Evolutionary conservation across 2,113 vertebrate species (phyloP).

Genomic region (Eulemur macaco): DNA sequence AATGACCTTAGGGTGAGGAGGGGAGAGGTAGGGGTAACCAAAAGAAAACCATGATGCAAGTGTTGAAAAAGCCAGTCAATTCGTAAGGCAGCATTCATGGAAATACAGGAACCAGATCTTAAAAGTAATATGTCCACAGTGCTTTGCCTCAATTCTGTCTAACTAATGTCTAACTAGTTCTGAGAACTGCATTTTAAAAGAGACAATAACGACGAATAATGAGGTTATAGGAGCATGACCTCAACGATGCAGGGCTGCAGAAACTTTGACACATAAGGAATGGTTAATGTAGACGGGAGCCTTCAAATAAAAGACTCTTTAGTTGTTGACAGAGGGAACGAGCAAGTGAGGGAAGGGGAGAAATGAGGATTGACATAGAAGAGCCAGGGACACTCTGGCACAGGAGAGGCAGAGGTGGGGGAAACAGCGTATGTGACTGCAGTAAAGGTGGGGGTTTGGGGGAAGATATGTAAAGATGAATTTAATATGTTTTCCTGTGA

Average conservation of each 20-base stretch:
- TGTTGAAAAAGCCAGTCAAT: not conserved
- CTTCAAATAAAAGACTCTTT: not conserved
- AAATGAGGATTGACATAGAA: not conserved
- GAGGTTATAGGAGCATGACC: not conserved
- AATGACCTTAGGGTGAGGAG: fast-evolving
- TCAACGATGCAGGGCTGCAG: not conserved
- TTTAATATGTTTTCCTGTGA: not conserved
- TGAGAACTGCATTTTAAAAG: not conserved
- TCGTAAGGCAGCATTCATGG: not conserved
- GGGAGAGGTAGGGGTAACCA: not conserved
- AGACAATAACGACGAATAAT: not conserved
- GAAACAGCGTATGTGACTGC: not conserved
- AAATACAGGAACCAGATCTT: not conserved
- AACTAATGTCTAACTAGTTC: not conserved
- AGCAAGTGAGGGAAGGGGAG: not conserved
- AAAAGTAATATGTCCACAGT: not conserved
- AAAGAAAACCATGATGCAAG: not conserved
- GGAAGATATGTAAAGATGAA: not conserved
- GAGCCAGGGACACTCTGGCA: not conserved
- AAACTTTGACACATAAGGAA: not conserved
- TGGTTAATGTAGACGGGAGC: not conserved
- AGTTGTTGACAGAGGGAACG: not conserved
- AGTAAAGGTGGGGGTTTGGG: not conserved
- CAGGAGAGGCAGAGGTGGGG: not conserved
- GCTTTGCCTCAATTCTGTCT: not conserved